Percentiles rank a stretch among this genome's conserved stretches.
phyloP scores from a whole-genome alignment of 2,113 vertebrate genomes.

The Psilopogon haemacephalus region DNA sequence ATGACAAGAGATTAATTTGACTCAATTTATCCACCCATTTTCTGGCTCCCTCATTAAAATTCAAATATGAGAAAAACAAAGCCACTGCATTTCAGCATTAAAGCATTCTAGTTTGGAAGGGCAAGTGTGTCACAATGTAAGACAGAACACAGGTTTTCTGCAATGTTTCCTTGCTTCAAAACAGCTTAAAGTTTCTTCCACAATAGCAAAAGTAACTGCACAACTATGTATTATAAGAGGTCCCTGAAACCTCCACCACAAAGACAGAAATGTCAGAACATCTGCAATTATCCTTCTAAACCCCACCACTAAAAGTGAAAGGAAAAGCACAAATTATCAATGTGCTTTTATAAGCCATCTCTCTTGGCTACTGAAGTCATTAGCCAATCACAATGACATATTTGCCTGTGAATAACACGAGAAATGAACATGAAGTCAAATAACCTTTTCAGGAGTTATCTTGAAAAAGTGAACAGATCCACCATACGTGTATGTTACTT shows the following conservation, averaged over 20 bases:
- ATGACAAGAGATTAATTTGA: neutral
- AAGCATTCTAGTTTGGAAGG: neutral
- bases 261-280: neutral
- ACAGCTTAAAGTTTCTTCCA: neutral
- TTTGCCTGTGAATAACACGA: neutral
- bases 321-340: neutral
- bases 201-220: neutral
- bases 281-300: neutral
- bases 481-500: neutral
- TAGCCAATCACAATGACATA: neutral
- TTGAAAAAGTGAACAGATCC: neutral
- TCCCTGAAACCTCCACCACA: neutral
- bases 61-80: neutral
- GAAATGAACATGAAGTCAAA: neutral
- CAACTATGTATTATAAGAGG: neutral
- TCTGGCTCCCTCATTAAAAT: neutral
- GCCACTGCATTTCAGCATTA: neutral
- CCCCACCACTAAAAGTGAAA: neutral
- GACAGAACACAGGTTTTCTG: neutral
- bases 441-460: neutral
- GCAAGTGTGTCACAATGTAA: neutral
- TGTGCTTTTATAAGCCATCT: neutral
- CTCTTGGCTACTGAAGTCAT: neutral
- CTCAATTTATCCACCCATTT: neutral
- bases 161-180: neutral